Evolutionary conservation across 2,888 invertebrate species (phyloP), one percentile per base, ranked within the genome.

Genomic region (Hirtodrosophila trivittata): DNA sequence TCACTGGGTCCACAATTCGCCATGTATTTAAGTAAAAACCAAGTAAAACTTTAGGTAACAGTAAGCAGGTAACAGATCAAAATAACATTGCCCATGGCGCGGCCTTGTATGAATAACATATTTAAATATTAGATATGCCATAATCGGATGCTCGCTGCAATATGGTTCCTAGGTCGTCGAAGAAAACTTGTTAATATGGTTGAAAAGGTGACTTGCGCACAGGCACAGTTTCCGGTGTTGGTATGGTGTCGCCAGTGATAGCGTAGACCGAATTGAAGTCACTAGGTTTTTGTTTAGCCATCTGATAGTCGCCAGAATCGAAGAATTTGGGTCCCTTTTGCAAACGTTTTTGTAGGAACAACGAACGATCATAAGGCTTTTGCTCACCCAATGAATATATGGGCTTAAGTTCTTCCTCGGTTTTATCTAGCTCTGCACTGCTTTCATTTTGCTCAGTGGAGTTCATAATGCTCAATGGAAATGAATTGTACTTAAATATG

Each of bases 251-350:
- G 10, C 98, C 98, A 3, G 97, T 97, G 14, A 94, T 93, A 8
- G 94, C 93, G 60, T 91, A 92, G 0, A 93, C 92, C 38, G 93
- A 91, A 76, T 93, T 93, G 54, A 92, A 91, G 13, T 92, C 92
- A 76, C 94, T 94, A 54, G 94, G 93, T 87, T 95, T 93, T 89
- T 98, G 98, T 91, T 98, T 98, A 18, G 99, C 98, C 99, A 99
- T 99, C 92, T 99, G 98, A 92, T 99, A 99, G 91, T 99, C 99
- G 10, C 99, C 99, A 33, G 98, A 99, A 91, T 99, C 99, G 90
- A 99, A 99, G 92, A 97, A 99, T 98, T 99, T 95, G 97, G 97
- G 95, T 97, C 97, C 97, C 92, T 97, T 97, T 33, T 97, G 96
- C 77, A 98, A 92, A 87, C 98, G 93, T 89, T 98, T 98, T 89